These are phyloP conservation scores for Neopelma chrysocephalum DNA, from an alignment of 2,797 vertebrate species.

Conservation along the genomic window DNA sequence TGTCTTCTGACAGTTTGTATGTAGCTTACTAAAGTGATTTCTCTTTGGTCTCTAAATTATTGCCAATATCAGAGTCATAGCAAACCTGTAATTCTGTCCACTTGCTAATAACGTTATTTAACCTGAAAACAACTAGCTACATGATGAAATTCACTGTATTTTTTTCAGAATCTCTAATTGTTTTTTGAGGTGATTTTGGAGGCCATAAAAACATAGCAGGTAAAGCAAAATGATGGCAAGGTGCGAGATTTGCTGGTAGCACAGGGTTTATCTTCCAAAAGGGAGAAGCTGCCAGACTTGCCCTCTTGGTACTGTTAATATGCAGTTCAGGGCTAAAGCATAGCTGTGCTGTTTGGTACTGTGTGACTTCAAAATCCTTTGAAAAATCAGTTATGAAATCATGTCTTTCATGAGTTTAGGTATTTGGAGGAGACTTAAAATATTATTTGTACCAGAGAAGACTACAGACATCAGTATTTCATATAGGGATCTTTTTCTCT, in stretches of 20 bases:
- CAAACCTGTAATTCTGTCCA: background rate
- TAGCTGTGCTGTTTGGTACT: background rate
- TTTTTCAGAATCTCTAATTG: background rate
- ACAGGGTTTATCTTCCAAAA: background rate
- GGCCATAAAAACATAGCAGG: background rate
- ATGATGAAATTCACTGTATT: background rate
- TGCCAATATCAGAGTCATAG: background rate
- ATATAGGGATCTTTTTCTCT: background rate
- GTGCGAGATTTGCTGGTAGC: background rate
- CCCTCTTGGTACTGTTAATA: background rate
- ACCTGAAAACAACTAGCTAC: background rate
- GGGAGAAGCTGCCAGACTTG: background rate
- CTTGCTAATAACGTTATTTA: background rate
- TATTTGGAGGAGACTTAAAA: background rate
- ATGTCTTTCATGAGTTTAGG: background rate
- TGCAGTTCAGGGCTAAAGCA: background rate
- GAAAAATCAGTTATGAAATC: background rate
- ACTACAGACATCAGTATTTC: background rate
- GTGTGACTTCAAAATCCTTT: background rate
- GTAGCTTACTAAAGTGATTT: background rate
- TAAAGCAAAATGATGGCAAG: background rate
- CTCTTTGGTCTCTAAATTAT: background rate
- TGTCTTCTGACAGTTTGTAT: background rate
- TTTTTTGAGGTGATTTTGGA: background rate
- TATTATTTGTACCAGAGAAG: background rate